A percentile compares a stretch with the other conserved stretches of the same genome.
Conservation (phyloP, 2,797 vertebrate genomes). For the Clarias pachynema region DNA sequence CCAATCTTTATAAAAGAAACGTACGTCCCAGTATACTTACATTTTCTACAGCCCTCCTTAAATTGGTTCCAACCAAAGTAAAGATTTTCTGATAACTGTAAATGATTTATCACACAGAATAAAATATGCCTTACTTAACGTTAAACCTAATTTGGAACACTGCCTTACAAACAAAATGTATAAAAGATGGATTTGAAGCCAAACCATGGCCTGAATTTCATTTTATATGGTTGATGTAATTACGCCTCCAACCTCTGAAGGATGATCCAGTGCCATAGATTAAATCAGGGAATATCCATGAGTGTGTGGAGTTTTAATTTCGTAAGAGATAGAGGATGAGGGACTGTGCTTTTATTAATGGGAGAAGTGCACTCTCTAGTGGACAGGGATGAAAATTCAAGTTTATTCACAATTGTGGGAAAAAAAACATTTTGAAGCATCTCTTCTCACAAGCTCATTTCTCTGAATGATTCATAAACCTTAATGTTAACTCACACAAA, state of each 20-base stretch:
- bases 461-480: background rate
- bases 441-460: background rate
- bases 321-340: constrained; percentile 20
- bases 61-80: background rate
- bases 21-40: background rate
- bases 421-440: background rate
- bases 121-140: constrained; percentile 37
- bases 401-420: background rate
- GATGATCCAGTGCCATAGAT: constrained; percentile 50
- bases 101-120: constrained; percentile 42
- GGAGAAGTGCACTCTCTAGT: constrained; percentile 68
- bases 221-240: constrained; percentile 50
- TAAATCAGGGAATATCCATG: constrained; percentile 52
- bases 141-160: constrained; percentile 51
- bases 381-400: constrained; percentile 45
- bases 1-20: background rate
- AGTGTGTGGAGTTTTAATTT: constrained; percentile 50
- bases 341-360: constrained; percentile 1
- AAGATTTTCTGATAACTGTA: constrained; percentile 35
- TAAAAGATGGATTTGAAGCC: background rate
- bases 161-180: constrained; percentile 23
- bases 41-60: background rate
- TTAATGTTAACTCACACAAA: background rate
- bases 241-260: constrained; percentile 43
- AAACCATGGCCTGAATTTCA: constrained; percentile 41